Percentiles rank a stretch among this genome's conserved stretches.
These are phyloP conservation scores for Isaurus tuberculatus DNA, from an alignment of 92 coral and sea anemone species.

Conservation along the genomic window DNA sequence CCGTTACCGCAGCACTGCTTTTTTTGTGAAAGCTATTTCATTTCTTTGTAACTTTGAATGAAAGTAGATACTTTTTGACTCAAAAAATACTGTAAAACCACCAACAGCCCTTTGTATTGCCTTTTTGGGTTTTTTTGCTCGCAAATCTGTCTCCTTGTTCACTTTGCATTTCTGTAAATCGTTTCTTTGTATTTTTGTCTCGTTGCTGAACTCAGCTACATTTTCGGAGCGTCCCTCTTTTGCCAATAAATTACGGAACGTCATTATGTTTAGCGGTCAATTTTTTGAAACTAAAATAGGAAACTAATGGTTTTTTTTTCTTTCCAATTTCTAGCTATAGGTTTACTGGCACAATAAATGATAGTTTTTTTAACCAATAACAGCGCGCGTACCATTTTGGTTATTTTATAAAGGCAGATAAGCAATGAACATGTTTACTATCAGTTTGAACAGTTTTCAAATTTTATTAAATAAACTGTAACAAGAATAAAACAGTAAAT, in stretches of 20 bases:
- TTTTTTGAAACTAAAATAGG: not conserved
- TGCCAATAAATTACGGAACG: slow-evolving; percentile 12
- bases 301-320: slow-evolving; percentile 1
- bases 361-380: not conserved
- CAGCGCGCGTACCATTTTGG: too few species aligned
- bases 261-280: slow-evolving; percentile 16
- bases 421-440: too few species aligned
- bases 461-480: too few species aligned
- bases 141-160: slow-evolving; percentile 23
- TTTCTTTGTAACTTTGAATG: slow-evolving; percentile 25
- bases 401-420: too few species aligned
- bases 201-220: slow-evolving; percentile 11
- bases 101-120: slow-evolving; percentile 29
- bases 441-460: too few species aligned
- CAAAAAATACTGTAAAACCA: not conserved
- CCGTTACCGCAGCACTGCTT: slow-evolving; percentile 28
- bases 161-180: slow-evolving; percentile 20
- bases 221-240: too few species aligned
- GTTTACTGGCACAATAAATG: too few species aligned
- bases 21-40: slow-evolving; percentile 19
- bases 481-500: too few species aligned
- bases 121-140: too few species aligned
- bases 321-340: slow-evolving; percentile 10
- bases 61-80: too few species aligned
- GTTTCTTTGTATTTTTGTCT: slow-evolving; percentile 25